Evolutionary conservation across 2,113 vertebrate species (phyloP).

Genomic region (Gymnorhina tibicen): DNA sequence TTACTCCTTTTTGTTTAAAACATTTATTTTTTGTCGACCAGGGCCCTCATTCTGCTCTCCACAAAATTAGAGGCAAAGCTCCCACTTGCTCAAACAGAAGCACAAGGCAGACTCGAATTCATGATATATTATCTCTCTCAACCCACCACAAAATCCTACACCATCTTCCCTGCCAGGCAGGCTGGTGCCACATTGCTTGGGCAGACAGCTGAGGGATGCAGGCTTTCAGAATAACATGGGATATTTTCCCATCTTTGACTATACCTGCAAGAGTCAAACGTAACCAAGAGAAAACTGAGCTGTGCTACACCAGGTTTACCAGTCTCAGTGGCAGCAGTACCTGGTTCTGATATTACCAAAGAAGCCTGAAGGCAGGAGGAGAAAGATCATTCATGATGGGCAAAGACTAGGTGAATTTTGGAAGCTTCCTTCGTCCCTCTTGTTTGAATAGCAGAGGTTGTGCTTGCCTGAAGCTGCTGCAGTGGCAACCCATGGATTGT

Average conservation of each 20-base stretch:
- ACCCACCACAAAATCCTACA: background rate
- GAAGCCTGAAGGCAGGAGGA: background rate
- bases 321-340: background rate
- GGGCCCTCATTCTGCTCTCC: rapidly evolving
- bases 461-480: conserved; percentile 3
- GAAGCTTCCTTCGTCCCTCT: background rate
- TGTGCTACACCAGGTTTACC: background rate
- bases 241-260: background rate
- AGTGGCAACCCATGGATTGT: background rate
- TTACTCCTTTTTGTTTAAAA: background rate
- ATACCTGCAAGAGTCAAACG: background rate
- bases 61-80: background rate
- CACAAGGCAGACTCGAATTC: background rate
- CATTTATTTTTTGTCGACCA: background rate
- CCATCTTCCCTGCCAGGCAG: rapidly evolving
- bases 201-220: background rate
- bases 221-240: background rate
- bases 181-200: background rate
- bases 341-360: background rate
- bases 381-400: background rate
- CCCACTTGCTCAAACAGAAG: background rate
- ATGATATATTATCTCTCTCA: background rate
- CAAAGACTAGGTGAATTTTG: background rate
- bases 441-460: background rate
- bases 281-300: background rate